Percentiles rank a stretch among this genome's conserved stretches.
Conservation (phyloP, 2,797 vertebrate genomes). For the Pangasius sanitwongsei region DNA sequence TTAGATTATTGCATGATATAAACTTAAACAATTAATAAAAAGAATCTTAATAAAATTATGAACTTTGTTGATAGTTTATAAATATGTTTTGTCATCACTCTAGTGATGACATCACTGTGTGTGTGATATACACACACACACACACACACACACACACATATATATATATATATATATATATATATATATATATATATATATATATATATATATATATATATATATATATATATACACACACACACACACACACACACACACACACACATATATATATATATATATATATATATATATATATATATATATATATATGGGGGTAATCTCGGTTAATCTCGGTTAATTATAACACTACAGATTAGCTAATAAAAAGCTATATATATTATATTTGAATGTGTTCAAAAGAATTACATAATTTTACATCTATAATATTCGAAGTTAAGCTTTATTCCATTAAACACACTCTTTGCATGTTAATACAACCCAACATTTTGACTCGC, state of each 20-base stretch:
- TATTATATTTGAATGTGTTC: neutral
- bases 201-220: neutral
- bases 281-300: neutral
- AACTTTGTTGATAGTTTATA: neutral
- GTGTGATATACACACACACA: neutral
- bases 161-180: neutral
- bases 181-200: no score
- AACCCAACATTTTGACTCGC: neutral
- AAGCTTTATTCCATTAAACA: neutral
- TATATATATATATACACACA: neutral
- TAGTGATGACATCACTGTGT: neutral
- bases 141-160: no score
- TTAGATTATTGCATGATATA: slow-evolving; percentile 41
- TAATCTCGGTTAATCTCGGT: neutral
- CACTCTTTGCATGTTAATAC: neutral
- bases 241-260: no score
- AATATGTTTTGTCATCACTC: neutral
- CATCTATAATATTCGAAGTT: neutral
- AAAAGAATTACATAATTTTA: neutral
- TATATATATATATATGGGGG: neutral
- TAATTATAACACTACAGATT: neutral
- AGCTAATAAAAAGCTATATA: neutral
- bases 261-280: neutral
- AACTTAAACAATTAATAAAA: slow-evolving; percentile 44
- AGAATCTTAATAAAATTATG: neutral